These are phyloP conservation scores for Tenthredo notha DNA, from an alignment of 2,888 invertebrate genomes.

Conservation along the genomic window DNA sequence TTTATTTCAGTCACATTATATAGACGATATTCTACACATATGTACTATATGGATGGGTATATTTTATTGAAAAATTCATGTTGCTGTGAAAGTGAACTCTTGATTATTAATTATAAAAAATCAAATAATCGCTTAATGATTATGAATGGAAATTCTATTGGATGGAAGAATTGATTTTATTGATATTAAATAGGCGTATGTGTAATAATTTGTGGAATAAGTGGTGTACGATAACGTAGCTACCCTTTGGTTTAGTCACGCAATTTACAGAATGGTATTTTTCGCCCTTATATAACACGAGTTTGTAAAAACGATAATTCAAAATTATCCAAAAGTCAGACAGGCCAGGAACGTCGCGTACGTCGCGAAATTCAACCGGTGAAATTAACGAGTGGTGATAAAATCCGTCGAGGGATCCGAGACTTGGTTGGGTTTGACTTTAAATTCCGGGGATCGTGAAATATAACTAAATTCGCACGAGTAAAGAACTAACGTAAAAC, in stretches of 20 bases:
- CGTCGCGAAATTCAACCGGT: conserved; percentile 12
- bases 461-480: conserved; percentile 17
- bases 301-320: conserved; percentile 32
- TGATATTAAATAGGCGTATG: neutral
- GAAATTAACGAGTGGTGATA: conserved; percentile 34
- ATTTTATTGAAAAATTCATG: neutral
- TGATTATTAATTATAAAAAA: neutral
- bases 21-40: too few relatives aligned
- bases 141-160: neutral
- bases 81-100: neutral
- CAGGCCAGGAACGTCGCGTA: conserved; percentile 21
- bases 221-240: neutral
- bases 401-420: conserved; percentile 18
- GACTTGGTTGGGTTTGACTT: conserved; percentile 35
- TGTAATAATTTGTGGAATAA: neutral
- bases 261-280: neutral
- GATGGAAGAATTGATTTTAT: neutral
- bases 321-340: conserved; percentile 43
- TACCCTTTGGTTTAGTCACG: neutral
- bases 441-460: neutral
- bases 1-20: too few relatives aligned
- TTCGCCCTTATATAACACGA: neutral
- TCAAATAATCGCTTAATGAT: neutral
- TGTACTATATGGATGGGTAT: neutral
- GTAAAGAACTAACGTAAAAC: neutral